phyloP scores from a whole-genome alignment of 2,797 vertebrate genomes.

The Lepilemur ruficaudatus region DNA sequence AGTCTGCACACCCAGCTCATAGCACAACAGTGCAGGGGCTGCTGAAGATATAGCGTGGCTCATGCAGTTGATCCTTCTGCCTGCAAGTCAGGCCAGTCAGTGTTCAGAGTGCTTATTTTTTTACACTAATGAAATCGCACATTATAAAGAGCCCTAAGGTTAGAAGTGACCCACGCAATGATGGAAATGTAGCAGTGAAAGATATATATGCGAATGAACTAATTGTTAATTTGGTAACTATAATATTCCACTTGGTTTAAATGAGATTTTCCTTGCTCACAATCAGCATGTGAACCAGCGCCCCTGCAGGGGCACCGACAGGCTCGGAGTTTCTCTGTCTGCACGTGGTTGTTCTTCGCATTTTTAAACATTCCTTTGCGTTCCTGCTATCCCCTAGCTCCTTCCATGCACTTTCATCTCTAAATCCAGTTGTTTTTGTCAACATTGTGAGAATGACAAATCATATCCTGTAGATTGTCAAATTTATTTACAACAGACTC shows the following conservation, averaged over 20 bases:
- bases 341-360: not conserved
- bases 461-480: not conserved
- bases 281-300: constrained; percentile 25
- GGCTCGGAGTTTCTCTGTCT: not conserved
- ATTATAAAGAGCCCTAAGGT: constrained; percentile 52
- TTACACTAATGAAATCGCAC: constrained; percentile 58
- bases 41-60: not conserved
- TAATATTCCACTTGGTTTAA: constrained; percentile 76
- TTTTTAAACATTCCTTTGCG: not conserved
- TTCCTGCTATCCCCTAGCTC: not conserved
- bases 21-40: not conserved
- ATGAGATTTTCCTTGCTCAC: constrained; percentile 69
- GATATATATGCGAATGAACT: constrained; percentile 31
- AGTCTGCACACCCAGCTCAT: not conserved
- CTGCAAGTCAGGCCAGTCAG: not conserved
- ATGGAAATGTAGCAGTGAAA: constrained; percentile 34
- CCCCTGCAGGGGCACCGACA: not conserved
- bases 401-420: constrained; percentile 24
- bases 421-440: constrained; percentile 42
- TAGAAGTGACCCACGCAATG: constrained; percentile 20
- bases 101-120: not conserved
- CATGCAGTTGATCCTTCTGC: not conserved
- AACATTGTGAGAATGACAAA: not conserved
- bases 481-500: constrained; percentile 9
- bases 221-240: constrained; percentile 67